Base-by-base conservation (phyloP, 2,113 vertebrate genomes). In the Notechis scutatus region DNA sequence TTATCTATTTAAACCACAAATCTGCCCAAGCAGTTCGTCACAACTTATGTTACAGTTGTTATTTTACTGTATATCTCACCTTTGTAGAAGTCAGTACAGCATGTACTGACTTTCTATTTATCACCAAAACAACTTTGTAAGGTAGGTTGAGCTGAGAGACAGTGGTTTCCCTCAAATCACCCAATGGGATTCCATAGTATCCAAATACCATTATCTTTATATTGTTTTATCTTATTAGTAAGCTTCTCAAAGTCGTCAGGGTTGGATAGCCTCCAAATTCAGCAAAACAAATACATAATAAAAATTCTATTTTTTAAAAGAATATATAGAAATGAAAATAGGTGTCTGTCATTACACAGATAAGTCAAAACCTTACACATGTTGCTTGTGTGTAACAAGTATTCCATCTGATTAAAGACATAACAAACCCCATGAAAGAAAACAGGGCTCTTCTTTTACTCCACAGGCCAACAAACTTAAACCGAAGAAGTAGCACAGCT, bases 401-500 rank as follows among this genome's bases (percentile, higher is more conserved):
- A 57, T 85, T 54, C 15, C 93, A 93, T 94, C 90, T 57, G 94
- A 89, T 26, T 0, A 26, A 34, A 56, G n/a, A 61, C 18, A 74
- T 69, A n/a, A 0, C 91, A 94, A 0, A 0, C 21, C 55, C 0
- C 81, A 42, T 85, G 4, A 87, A 92, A 87, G 87, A 39, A 50
- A 42, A 20, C 59, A 91, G 34, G 86, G 3, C n/a, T 93, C 24
- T 92, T 92, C 12, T 29, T n/a, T 69, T 69, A n/a, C 29, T 3
- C 23, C 26, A 26, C 4, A 54, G 45, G 24, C 45, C 91, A 39
- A 90, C 1, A 50, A 1, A 92, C 29, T 64, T 59, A 93, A 1
- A 87, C 0, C 91, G 10, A 88, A 21, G 55, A 52, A 69, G 93
- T 55, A 93, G 92, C 87, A 95, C 59, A 52, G 94, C 88, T 74